Conservation (phyloP, 2,888 invertebrate genomes). For the Tridacna crocea region DNA sequence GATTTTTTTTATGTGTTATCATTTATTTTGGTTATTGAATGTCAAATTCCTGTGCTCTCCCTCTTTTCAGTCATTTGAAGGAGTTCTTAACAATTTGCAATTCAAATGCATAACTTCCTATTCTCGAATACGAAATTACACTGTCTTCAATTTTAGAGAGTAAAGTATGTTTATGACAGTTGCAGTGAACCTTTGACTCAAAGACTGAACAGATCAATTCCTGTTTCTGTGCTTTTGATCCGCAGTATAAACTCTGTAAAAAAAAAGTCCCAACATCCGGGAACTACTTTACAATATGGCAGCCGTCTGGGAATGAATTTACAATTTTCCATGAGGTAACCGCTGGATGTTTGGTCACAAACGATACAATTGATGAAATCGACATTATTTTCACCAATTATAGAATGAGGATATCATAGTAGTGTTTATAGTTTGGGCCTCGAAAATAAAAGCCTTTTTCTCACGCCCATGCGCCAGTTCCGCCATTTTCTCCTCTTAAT, state of each 20-base stretch:
- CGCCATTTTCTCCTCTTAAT: slow-evolving; percentile 34
- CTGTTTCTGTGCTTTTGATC: background rate
- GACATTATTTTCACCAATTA: background rate
- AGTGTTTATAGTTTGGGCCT: background rate
- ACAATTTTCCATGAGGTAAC: slow-evolving; percentile 30
- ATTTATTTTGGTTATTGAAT: too few species aligned
- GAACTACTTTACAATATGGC: slow-evolving; percentile 76
- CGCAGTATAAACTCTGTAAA: background rate
- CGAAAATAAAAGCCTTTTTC: background rate
- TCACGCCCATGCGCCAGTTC: slow-evolving; percentile 37
- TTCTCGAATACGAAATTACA: too few species aligned
- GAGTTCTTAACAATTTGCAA: too few species aligned
- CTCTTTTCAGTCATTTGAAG: too few species aligned
- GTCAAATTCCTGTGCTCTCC: too few species aligned
- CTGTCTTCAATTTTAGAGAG: too few species aligned
- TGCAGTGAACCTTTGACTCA: too few species aligned
- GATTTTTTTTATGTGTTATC: too few species aligned
- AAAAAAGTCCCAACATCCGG: slow-evolving; percentile 66
- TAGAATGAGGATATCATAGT: too few species aligned
- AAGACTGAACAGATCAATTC: too few species aligned
- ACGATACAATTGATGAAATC: background rate
- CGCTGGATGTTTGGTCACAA: background rate
- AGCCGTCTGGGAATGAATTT: slow-evolving; percentile 75
- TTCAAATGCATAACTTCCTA: too few species aligned
- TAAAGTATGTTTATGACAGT: too few species aligned